Base-by-base conservation (phyloP, 2,888 invertebrate species). In the Troides aeacus region DNA sequence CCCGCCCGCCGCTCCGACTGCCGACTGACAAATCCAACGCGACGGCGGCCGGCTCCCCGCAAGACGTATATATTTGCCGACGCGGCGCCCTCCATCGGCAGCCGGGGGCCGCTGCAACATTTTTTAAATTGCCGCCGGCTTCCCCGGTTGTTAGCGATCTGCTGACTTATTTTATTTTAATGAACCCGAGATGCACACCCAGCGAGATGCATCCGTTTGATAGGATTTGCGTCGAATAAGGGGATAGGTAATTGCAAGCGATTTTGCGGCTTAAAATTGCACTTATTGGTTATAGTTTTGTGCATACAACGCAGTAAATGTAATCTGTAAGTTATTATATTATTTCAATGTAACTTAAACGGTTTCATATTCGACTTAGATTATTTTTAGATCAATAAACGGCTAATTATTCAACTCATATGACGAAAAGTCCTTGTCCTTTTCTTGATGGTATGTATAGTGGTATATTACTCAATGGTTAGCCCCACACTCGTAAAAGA, bases 41-140 rank as follows among this genome's bases (percentile, higher is more conserved):
- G 85, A 84, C 84, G 84, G 84, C 81, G 88, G 89, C 86, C 88
- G 83, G 87, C 86, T 88, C 12, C 84, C 84, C 80, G 83, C 83
- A 85, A 88, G 87, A 89, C 87, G 86, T 88, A 86, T 88, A 65
- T 57, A 88, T 88, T 88, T 90, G 89, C 89, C 85, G 89, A 89
- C 87, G 83, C 77, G 85, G 62, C 68, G 50, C 62, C 59, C 63
- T 50, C 39, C 70, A 64, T 64, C 67, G 64, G 70, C 67, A 64
- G 68, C 10, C 50, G 39, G 59, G 42, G 36, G 36, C 30, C 21
- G 59, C 63, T 23, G 70, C 50, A 67, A 70, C 66, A 67, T 67
- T 70, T 69, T 70, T 70, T 65, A 66, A 71, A 66, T 65, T 68
- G 67, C 67, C 66, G 66, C 62, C 64, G 62, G 66, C 56, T 64